Conservation (phyloP, 2,113 vertebrate genomes). For the Brachionichthys hirsutus region DNA sequence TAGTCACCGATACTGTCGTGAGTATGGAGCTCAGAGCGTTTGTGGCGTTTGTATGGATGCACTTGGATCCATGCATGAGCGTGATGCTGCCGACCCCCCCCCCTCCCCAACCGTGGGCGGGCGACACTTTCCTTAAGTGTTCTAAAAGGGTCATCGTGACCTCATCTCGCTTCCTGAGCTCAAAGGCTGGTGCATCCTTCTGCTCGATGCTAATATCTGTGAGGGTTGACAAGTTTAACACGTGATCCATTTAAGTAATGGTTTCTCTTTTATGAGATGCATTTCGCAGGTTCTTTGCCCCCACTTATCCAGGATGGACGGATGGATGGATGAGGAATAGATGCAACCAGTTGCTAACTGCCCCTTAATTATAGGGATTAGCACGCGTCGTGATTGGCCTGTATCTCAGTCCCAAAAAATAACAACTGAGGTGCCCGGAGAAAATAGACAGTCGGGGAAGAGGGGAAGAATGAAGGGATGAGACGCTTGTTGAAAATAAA, state of each 20-base stretch:
- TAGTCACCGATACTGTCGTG: constrained; percentile 33
- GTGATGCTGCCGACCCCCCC: constrained; percentile 1
- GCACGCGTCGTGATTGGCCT: too few species aligned
- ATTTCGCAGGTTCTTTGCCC: too few species aligned
- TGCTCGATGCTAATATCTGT: too few species aligned
- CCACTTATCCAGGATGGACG: too few species aligned
- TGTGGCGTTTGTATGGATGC: constrained; percentile 8
- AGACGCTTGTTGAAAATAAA: background rate
- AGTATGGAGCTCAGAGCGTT: background rate
- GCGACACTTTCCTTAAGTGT: background rate
- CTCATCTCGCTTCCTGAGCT: constrained; percentile 26
- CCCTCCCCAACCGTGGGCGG: constrained; percentile 15
- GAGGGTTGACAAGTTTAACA: too few species aligned
- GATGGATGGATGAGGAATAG: too few species aligned
- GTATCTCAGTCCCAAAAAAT: too few species aligned
- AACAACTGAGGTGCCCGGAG: background rate
- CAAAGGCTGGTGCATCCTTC: constrained; percentile 1
- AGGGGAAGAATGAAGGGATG: background rate
- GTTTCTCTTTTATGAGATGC: too few species aligned
- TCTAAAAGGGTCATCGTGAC: constrained; percentile 32
- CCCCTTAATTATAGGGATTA: background rate
- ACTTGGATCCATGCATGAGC: too few species aligned
- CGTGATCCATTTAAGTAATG: too few species aligned
- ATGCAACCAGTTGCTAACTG: too few species aligned
- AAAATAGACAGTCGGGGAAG: background rate